Conservation (phyloP, 2,113 vertebrate species). For the Hemiprocne comata region DNA sequence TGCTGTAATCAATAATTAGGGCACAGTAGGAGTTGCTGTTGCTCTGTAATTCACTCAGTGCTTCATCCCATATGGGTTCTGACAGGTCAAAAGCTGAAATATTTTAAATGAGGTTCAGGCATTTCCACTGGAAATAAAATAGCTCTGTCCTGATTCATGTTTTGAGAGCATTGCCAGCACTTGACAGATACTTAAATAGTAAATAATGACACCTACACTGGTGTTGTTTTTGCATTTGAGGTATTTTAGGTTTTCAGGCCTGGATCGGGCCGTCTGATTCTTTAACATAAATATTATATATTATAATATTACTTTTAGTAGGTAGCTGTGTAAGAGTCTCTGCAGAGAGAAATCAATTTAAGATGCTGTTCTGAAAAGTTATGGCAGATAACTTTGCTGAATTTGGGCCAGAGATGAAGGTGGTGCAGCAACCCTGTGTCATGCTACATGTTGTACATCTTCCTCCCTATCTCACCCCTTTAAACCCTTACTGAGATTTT, state of each 20-base stretch:
- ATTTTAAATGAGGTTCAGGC: slow-evolving; percentile 36
- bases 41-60: background rate
- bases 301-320: background rate
- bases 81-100: slow-evolving; percentile 49
- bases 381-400: background rate
- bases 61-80: slow-evolving; percentile 1
- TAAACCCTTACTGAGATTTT: background rate
- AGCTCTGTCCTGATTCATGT: slow-evolving; percentile 45
- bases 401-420: background rate
- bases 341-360: background rate
- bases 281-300: background rate
- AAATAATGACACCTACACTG: slow-evolving; percentile 5
- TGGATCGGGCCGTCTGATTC: background rate
- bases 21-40: background rate
- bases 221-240: background rate
- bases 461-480: background rate
- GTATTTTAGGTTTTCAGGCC: background rate
- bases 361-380: background rate
- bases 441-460: background rate
- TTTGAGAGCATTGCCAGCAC: slow-evolving; percentile 2
- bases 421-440: background rate
- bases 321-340: background rate
- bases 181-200: slow-evolving; percentile 13
- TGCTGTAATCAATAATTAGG: slow-evolving; percentile 25
- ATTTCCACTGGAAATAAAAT: slow-evolving; percentile 41